Evolutionary conservation across 2,113 vertebrate genomes (phyloP).

Genomic region (Platysteira castanea): DNA sequence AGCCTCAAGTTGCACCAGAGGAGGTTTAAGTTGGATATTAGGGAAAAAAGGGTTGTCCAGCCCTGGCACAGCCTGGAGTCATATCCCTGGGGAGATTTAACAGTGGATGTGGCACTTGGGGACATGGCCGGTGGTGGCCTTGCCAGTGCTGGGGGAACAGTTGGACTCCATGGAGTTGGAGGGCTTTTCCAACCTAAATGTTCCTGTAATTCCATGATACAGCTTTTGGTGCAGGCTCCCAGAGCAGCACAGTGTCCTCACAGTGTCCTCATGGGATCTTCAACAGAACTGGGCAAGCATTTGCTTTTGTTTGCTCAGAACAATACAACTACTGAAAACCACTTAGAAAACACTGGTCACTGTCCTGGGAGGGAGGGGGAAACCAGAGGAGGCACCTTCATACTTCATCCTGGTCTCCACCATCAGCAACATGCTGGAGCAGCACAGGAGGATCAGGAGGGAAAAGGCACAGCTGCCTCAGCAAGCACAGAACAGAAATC

Average conservation of each 20-base stretch:
- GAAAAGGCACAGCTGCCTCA: neutral
- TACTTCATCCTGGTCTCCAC: neutral
- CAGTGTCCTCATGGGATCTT: neutral
- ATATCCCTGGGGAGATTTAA: neutral
- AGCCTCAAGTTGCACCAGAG: neutral
- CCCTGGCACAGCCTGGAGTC: neutral
- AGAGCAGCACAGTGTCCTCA: neutral
- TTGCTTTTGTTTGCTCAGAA: neutral
- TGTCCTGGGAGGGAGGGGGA: neutral
- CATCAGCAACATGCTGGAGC: neutral
- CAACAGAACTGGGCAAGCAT: neutral
- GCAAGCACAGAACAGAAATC: neutral
- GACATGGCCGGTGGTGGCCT: neutral
- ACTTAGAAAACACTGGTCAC: neutral
- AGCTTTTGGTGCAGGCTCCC: neutral
- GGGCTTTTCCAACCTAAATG: neutral
- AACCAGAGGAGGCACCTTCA: neutral
- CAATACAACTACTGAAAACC: neutral
- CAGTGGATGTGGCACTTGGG: neutral
- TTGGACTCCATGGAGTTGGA: neutral
- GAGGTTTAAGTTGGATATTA: neutral
- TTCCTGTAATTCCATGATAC: neutral
- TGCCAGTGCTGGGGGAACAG: neutral
- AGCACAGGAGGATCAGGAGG: rapidly evolving
- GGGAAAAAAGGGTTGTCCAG: neutral